phyloP scores from a whole-genome alignment of 1,140 invertebrate species.

The Hermatobates lingyangjiaoensis region DNA sequence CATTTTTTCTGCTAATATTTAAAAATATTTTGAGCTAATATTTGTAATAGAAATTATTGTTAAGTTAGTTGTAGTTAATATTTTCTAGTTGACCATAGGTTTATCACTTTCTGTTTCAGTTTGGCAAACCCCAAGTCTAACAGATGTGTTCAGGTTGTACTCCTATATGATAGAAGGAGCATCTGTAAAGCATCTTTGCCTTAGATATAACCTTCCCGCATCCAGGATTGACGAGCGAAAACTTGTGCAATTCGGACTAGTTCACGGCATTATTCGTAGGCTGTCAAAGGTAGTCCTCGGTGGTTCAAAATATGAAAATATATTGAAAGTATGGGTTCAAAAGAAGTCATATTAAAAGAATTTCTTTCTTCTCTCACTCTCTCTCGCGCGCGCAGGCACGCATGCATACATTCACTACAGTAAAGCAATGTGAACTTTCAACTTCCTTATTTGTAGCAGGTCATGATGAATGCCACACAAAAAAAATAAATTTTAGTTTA shows the following conservation, averaged over 20 bases:
- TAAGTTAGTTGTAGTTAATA: no score
- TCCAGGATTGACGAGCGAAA: constrained; percentile 48
- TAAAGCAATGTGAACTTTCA: no score
- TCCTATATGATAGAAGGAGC: constrained; percentile 66
- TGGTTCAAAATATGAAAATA: no score
- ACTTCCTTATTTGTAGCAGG: no score
- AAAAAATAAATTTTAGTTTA: no score
- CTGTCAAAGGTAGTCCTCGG: constrained; percentile 64
- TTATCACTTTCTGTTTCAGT: constrained; percentile 22
- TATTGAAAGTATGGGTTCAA: no score
- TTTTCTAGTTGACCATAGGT: no score
- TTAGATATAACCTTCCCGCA: constrained; percentile 52
- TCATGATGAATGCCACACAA: no score
- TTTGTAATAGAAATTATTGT: background rate
- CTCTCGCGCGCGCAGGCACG: no score
- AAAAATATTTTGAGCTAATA: background rate
- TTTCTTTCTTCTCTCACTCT: no score
- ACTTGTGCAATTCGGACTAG: constrained; percentile 75
- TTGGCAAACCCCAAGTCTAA: constrained; percentile 38
- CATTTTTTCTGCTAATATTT: background rate
- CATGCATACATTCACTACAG: no score
- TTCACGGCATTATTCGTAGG: constrained; percentile 66
- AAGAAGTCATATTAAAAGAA: no score
- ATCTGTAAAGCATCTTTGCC: constrained; percentile 66
- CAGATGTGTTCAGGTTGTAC: constrained; percentile 63